A percentile compares a stretch with the other conserved stretches of the same genome.
phyloP scores from a whole-genome alignment of 2,797 vertebrate species.

The Hozukius guyotensis region DNA sequence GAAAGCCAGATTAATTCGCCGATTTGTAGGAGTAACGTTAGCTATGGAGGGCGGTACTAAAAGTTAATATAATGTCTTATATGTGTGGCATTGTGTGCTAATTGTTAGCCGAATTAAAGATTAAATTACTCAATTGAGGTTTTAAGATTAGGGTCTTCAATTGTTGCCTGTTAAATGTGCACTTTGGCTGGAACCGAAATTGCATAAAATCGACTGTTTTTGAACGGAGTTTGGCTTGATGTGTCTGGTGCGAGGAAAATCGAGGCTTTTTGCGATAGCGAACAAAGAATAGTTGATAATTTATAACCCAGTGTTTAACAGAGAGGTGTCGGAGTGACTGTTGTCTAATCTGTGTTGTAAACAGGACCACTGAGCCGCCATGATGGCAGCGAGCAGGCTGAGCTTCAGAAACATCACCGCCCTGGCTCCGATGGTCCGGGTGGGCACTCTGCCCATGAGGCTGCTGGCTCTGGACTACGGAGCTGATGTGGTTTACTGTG shows the following conservation, averaged over 20 bases:
- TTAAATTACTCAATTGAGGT: no score
- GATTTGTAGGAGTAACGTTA: background rate
- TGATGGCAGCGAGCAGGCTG: conserved; percentile 77
- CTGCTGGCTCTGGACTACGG: conserved; percentile 95
- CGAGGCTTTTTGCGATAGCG: background rate
- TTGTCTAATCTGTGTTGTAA: background rate
- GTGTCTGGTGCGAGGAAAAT: background rate
- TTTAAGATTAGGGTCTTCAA: rapidly evolving
- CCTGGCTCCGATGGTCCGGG: conserved; percentile 95
- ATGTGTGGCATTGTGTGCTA: rapidly evolving
- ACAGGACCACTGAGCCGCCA: conserved; percentile 39
- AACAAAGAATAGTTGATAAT: no score
- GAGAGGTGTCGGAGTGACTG: background rate
- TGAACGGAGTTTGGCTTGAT: background rate
- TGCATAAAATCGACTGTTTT: background rate
- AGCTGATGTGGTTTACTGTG: conserved; percentile 95
- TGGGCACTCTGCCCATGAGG: conserved; percentile 95
- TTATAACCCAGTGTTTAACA: rapidly evolving
- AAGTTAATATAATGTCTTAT: background rate
- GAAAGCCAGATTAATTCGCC: no score
- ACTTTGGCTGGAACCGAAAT: rapidly evolving
- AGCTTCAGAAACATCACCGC: conserved; percentile 87
- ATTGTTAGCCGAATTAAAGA: background rate
- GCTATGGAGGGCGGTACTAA: background rate
- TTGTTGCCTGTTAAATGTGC: background rate